Evolutionary conservation across 2,797 vertebrate species (phyloP).

Genomic region (Tachyglossus aculeatus): DNA sequence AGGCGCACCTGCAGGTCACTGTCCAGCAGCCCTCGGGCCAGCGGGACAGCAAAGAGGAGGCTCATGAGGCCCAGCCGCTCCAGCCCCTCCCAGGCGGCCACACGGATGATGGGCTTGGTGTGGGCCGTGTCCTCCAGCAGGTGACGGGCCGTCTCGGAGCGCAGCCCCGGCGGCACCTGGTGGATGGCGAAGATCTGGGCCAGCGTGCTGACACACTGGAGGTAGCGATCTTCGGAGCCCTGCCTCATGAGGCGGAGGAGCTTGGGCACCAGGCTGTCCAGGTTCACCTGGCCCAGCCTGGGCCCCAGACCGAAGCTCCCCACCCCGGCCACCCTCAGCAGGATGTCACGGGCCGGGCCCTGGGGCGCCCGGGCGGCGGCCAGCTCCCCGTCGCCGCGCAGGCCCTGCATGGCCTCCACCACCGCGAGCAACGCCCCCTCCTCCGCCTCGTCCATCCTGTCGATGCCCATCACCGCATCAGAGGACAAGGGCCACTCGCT

Average conservation of each 20-base stretch:
- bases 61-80: constrained; percentile 39
- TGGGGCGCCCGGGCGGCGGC: too few relatives aligned
- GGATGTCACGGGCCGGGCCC: too few relatives aligned
- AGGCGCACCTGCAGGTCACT: constrained; percentile 11
- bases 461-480: neutral
- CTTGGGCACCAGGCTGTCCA: constrained; percentile 3
- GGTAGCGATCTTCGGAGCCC: constrained; percentile 16
- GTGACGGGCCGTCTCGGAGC: neutral
- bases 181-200: constrained; percentile 11
- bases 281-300: neutral
- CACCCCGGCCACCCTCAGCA: too few relatives aligned
- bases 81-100: constrained; percentile 47
- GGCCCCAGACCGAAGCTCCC: neutral
- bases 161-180: neutral
- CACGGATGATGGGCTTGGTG: constrained; percentile 13
- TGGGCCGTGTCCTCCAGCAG: constrained; percentile 33
- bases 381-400: neutral
- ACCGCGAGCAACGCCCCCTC: neutral
- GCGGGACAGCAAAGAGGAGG: constrained; percentile 22
- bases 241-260: constrained; percentile 30
- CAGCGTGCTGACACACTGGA: constrained; percentile 6
- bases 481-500: neutral
- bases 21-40: constrained; percentile 51
- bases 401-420: neutral
- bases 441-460: fast-evolving